Percentiles rank a stretch among this genome's conserved stretches.
Conservation (phyloP, 2,888 invertebrate species). For the Mimas tiliae region DNA sequence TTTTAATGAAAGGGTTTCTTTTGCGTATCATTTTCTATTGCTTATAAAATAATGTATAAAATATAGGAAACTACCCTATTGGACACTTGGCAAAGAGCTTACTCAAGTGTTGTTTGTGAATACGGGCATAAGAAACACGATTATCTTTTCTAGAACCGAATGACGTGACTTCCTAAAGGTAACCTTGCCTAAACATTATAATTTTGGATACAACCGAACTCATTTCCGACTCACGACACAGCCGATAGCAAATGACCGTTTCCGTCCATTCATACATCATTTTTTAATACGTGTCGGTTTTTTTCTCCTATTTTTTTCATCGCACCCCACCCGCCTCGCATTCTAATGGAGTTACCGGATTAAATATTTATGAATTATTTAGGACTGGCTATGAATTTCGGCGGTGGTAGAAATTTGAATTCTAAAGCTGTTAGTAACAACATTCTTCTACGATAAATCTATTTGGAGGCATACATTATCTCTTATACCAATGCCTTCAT, state of each 20-base stretch:
- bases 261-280: constrained; percentile 74
- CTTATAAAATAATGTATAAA: too few species aligned
- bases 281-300: constrained; percentile 48
- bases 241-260: constrained; percentile 64
- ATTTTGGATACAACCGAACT: constrained; percentile 35
- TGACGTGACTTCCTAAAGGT: constrained; percentile 27
- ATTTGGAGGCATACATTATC: too few species aligned
- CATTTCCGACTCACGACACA: constrained; percentile 50
- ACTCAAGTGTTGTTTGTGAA: too few species aligned
- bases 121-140: background rate
- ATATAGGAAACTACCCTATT: too few species aligned
- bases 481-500: too few species aligned
- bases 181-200: constrained; percentile 26
- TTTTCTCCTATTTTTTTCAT: constrained; percentile 59
- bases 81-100: too few species aligned
- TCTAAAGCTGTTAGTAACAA: too few species aligned
- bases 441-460: too few species aligned
- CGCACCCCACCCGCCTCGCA: constrained; percentile 55
- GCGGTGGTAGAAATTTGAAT: too few species aligned
- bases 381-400: too few species aligned
- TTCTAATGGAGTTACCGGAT: constrained; percentile 45
- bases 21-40: too few species aligned
- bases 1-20: too few species aligned
- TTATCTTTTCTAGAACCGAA: background rate
- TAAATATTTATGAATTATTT: background rate